These are phyloP conservation scores for Strigops habroptila DNA, from an alignment of 2,113 vertebrate species.

Conservation along the genomic window DNA sequence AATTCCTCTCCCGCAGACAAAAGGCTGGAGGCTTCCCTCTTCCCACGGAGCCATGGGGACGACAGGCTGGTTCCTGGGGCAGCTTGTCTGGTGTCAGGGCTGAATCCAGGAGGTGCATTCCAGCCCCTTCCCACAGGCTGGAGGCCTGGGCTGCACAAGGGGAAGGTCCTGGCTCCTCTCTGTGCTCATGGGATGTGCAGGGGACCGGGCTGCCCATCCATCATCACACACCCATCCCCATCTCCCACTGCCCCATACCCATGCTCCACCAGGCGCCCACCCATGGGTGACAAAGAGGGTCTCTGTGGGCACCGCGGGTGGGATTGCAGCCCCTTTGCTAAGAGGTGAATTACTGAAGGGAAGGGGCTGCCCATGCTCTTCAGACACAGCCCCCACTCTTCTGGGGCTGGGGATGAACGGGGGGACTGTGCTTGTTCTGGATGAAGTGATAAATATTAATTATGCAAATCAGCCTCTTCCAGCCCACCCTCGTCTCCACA, in stretches of 20 bases:
- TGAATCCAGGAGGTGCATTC: not conserved
- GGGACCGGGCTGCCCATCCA: rapidly evolving
- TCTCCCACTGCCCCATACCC: rapidly evolving
- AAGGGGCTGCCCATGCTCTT: not conserved
- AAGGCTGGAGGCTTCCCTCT: not conserved
- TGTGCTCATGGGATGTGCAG: not conserved
- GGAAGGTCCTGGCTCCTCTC: not conserved
- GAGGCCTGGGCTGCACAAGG: not conserved
- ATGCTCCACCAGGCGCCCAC: not conserved
- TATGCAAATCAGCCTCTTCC: not conserved
- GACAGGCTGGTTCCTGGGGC: rapidly evolving
- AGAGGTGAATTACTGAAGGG: rapidly evolving
- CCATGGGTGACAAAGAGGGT: rapidly evolving
- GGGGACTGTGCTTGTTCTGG: not conserved
- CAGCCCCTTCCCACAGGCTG: not conserved
- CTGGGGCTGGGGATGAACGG: not conserved
- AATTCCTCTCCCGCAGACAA: conserved; percentile 44
- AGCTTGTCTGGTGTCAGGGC: not conserved
- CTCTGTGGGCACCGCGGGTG: not conserved
- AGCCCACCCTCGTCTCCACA: not conserved
- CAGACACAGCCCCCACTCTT: not conserved
- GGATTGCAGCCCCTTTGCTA: rapidly evolving
- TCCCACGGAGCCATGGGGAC: rapidly evolving
- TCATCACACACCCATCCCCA: not conserved
- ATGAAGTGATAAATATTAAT: not conserved